A percentile compares a stretch with the other conserved stretches of the same genome.
Evolutionary conservation across 2,113 vertebrate species (phyloP).

Genomic region (Theristicus caerulescens): DNA sequence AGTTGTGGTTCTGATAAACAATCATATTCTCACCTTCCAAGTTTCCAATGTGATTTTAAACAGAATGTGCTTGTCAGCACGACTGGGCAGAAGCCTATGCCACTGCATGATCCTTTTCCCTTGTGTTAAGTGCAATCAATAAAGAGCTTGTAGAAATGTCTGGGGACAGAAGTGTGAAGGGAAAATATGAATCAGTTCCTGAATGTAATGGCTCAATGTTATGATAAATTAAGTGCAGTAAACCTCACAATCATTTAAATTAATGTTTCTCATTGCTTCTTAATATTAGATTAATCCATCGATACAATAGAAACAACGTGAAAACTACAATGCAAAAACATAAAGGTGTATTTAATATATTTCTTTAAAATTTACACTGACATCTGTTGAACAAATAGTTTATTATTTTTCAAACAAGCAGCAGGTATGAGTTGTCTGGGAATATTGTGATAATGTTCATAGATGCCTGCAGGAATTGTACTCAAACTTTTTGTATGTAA

Average conservation of each 20-base stretch:
- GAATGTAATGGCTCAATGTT: not conserved
- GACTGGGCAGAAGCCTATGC: not conserved
- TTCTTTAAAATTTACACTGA: not conserved
- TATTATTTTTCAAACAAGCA: not conserved
- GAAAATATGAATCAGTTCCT: not conserved
- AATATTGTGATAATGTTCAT: not conserved
- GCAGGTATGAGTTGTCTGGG: not conserved
- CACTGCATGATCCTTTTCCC: not conserved
- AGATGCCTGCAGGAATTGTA: not conserved
- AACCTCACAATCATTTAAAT: not conserved
- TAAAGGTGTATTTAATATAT: not conserved
- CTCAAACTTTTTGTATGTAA: not conserved
- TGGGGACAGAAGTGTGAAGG: not conserved
- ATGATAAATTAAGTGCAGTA: not conserved
- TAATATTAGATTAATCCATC: not conserved
- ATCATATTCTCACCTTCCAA: not conserved
- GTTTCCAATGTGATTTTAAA: fast-evolving
- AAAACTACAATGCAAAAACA: not conserved
- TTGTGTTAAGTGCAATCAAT: not conserved
- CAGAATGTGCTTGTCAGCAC: fast-evolving
- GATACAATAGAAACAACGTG: not conserved
- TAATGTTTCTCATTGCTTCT: not conserved
- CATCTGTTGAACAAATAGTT: not conserved
- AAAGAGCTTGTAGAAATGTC: not conserved
- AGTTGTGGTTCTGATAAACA: not conserved